Conservation (phyloP, 1,140 invertebrate species). For the Lasioglossum albipes region DNA sequence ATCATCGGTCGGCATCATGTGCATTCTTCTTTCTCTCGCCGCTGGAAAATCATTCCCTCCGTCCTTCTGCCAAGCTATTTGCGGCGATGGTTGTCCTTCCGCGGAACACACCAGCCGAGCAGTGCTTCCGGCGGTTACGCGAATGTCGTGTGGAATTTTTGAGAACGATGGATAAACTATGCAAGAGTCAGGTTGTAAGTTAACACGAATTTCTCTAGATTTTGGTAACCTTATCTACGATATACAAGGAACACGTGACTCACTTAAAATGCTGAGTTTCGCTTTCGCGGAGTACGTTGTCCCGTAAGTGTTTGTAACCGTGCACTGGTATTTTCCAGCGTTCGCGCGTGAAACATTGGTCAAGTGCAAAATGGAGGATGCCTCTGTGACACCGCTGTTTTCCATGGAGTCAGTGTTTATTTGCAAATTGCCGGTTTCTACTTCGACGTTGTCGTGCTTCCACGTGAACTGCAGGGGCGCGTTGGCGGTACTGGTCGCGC, state of each 20-base stretch:
- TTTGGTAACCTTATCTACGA: not conserved
- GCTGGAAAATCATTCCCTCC: constrained; percentile 97
- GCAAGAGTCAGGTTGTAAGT: no score
- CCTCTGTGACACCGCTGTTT: constrained; percentile 80
- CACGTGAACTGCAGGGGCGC: constrained; percentile 87
- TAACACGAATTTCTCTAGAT: no score
- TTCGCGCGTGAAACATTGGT: constrained; percentile 87
- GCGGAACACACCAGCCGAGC: constrained; percentile 95
- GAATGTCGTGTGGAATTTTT: constrained; percentile 92
- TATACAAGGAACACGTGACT: constrained; percentile 58
- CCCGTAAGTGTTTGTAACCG: constrained; percentile 93
- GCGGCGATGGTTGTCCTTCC: constrained; percentile 91
- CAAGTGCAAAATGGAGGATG: constrained; percentile 86
- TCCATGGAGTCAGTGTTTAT: constrained; percentile 67
- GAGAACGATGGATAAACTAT: constrained; percentile 91
- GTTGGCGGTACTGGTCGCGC: constrained; percentile 84
- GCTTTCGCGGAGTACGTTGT: constrained; percentile 93
- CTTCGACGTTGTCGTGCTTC: constrained; percentile 93
- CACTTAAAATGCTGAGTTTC: constrained; percentile 90
- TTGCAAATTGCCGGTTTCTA: constrained; percentile 77
- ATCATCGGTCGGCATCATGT: constrained; percentile 94
- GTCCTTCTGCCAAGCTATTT: constrained; percentile 96
- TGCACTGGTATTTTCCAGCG: constrained; percentile 95
- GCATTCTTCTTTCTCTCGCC: constrained; percentile 94
- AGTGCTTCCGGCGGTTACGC: constrained; percentile 90